Evolutionary conservation across 2,797 vertebrate species (phyloP).

Genomic region (Brotula barbata): DNA sequence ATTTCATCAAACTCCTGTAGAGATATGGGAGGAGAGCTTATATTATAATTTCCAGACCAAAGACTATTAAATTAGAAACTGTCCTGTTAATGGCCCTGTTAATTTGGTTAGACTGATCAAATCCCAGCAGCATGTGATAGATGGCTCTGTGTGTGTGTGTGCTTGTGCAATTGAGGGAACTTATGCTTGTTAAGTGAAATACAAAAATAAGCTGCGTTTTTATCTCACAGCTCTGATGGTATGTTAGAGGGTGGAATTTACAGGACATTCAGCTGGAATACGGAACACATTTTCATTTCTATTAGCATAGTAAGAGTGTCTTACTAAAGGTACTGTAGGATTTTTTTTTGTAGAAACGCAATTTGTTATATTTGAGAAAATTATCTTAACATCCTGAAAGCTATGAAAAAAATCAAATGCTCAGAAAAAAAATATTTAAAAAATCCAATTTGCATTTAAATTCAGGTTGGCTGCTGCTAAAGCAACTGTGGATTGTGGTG

Average conservation of each 20-base stretch:
- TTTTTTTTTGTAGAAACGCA: no score
- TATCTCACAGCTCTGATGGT: conserved; percentile 7
- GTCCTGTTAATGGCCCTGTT: conserved; percentile 41
- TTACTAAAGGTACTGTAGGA: no score
- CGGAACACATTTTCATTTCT: no score
- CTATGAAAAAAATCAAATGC: no score
- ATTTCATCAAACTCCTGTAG: conserved; percentile 49
- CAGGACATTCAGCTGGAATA: conserved; percentile 1
- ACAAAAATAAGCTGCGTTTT: conserved; percentile 26
- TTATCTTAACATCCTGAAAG: no score
- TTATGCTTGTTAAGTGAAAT: conserved; percentile 1
- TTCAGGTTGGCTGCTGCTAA: conserved; percentile 33
- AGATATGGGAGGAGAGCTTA: conserved; percentile 44
- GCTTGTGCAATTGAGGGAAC: neutral
- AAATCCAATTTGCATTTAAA: no score
- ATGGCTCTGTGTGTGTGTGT: conserved; percentile 6
- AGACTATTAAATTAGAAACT: conserved; percentile 62
- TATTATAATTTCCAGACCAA: conserved; percentile 62
- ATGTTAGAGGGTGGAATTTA: neutral
- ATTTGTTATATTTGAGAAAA: no score
- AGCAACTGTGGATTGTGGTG: conserved; percentile 30
- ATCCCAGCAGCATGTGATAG: conserved; percentile 28
- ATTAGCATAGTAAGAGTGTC: no score
- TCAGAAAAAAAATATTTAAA: no score
- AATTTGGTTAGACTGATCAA: conserved; percentile 46